Base-by-base conservation (phyloP, 2,888 invertebrate species). In the Meteorus colon region DNA sequence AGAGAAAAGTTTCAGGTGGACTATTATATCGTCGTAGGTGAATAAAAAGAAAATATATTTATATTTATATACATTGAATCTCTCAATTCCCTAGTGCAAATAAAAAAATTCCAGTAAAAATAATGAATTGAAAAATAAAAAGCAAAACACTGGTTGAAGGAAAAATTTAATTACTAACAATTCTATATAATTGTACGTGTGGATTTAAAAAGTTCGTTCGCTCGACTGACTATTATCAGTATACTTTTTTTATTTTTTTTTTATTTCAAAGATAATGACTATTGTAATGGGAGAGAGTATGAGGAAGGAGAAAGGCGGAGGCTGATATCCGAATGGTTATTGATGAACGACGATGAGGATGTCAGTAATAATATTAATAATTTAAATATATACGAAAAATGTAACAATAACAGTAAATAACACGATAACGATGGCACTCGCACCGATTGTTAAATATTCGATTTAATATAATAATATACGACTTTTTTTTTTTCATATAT, bases 121-220 rank as follows among this genome's bases (percentile, higher is more conserved):
- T 2, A 8, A 27, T 6, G 34, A 34, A 34, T 34, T 29, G 27
- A 63, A n/a, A 4, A 62, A 29, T 4, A n/a, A 65, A 59, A 55
- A 24, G 24, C 24, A 34, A 19, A 60, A 62, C 66, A 73, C 37
- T 67, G 59, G 59, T 45, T 62, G 14, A 66, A 41, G 29, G 12
- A 60, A 16, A 62, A 62, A 2, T 73, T 27, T 48, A 65, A 72
- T 65, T n/a, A 45, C 10, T 73, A 51, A 65, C 45, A 48, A 48
- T 72, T 41, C 29, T 51, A 29, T 66, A 45, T 66, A 45, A 29
- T 48, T 31, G 29, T 51, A 51, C 29, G 34, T 59, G 19, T 72
- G 79, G 76, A 70, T 76, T 79, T 78, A 74, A 79, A 76, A 70
- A 66, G 79, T 80, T 79, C 76, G 77, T 80, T 79, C 74, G 73